phyloP scores from a whole-genome alignment of 1,140 invertebrate genomes.

The Pachypsylla venusta region DNA sequence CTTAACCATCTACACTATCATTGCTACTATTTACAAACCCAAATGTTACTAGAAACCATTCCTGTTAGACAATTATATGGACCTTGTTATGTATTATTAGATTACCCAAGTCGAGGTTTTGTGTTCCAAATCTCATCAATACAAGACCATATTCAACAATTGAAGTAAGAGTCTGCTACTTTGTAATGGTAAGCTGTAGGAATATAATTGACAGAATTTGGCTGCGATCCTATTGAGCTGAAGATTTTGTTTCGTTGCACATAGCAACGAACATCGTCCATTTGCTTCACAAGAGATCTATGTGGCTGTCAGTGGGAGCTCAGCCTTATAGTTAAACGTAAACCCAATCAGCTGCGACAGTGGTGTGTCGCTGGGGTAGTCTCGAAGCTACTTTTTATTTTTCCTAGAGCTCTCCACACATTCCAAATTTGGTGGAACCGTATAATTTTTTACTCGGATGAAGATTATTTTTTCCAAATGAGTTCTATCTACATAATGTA shows the following conservation, averaged over 20 bases:
- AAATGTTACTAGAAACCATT: slow-evolving; percentile 44
- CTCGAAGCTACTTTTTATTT: too few relatives aligned
- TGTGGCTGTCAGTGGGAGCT: too few relatives aligned
- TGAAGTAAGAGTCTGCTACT: slow-evolving; percentile 23
- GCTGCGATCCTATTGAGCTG: slow-evolving; percentile 5
- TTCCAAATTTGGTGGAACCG: too few relatives aligned
- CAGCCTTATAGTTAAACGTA: too few relatives aligned
- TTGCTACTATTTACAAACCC: slow-evolving; percentile 46
- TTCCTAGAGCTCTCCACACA: too few relatives aligned
- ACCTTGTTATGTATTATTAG: slow-evolving; percentile 33
- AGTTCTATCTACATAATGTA: too few relatives aligned
- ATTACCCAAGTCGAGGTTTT: slow-evolving; percentile 45
- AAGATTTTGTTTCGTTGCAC: slow-evolving; percentile 15
- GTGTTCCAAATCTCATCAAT: slow-evolving; percentile 38
- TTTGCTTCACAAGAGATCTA: too few relatives aligned
- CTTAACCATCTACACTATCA: slow-evolving; percentile 71
- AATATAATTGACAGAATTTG: not conserved
- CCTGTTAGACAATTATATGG: slow-evolving; percentile 35
- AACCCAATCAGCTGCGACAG: too few relatives aligned
- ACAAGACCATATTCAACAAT: slow-evolving; percentile 28
- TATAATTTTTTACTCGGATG: too few relatives aligned
- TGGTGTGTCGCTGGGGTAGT: too few relatives aligned
- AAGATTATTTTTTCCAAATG: too few relatives aligned
- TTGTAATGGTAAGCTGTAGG: not conserved
- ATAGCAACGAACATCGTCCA: too few relatives aligned